These are phyloP conservation scores for Stomatorhinus walkeri DNA, from an alignment of 2,797 vertebrate species.

Conservation along the genomic window DNA sequence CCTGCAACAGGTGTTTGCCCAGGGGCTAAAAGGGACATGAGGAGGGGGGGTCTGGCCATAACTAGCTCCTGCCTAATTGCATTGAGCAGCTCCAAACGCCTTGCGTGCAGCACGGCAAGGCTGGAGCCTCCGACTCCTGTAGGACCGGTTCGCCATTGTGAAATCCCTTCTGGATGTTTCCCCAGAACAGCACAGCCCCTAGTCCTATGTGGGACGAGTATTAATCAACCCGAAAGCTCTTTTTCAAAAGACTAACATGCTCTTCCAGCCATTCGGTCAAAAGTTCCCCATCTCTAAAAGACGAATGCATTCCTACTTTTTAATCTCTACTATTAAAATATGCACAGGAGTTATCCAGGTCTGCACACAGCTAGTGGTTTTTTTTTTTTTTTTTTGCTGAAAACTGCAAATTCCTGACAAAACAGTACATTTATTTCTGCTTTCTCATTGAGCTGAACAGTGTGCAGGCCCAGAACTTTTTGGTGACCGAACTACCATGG, in stretches of 20 bases:
- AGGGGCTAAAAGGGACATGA: background rate
- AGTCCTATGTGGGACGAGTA: slow-evolving; percentile 33
- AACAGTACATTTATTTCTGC: background rate
- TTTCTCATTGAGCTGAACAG: background rate
- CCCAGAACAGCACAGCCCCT: slow-evolving; percentile 51
- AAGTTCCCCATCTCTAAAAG: slow-evolving; percentile 58
- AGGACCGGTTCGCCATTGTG: slow-evolving; percentile 55
- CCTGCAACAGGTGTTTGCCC: slow-evolving; percentile 23
- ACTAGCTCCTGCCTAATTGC: slow-evolving; percentile 8
- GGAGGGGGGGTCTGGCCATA: background rate
- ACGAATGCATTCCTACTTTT: slow-evolving; percentile 67
- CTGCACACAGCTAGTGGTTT: background rate
- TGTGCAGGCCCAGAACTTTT: background rate
- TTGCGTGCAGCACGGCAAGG: background rate
- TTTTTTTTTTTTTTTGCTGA: background rate
- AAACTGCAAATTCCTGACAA: slow-evolving; percentile 7
- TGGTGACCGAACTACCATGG: background rate
- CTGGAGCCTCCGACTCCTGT: slow-evolving; percentile 25
- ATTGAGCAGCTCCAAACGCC: background rate
- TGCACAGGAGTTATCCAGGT: background rate
- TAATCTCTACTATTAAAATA: slow-evolving; percentile 44
- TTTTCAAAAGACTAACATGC: slow-evolving; percentile 36
- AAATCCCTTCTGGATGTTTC: slow-evolving; percentile 54
- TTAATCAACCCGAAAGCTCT: slow-evolving; percentile 55
- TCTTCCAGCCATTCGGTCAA: slow-evolving; percentile 49